These are phyloP conservation scores for Microplitis deprimator DNA, from an alignment of 2,888 invertebrate species.

Conservation along the genomic window DNA sequence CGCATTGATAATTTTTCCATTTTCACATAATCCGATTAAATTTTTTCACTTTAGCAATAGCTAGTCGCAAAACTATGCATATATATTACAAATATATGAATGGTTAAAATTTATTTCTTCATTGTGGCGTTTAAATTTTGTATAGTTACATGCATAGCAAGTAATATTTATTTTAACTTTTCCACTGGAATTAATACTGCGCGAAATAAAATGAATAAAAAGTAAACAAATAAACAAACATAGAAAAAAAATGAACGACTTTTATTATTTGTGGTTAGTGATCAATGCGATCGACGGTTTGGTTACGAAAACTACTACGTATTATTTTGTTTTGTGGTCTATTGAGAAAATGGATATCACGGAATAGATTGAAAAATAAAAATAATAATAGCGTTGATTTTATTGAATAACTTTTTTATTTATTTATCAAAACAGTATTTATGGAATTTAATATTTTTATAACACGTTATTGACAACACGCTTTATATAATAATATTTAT, in stretches of 20 bases:
- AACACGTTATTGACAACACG: too few relatives aligned
- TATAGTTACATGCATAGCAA: neutral
- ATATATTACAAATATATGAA: too few relatives aligned
- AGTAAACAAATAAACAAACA: neutral
- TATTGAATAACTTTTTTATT: neutral
- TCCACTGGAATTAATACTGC: neutral
- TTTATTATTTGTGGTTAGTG: neutral
- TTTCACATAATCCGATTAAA: constrained; percentile 54
- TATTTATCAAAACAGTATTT: neutral
- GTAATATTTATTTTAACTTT: constrained; percentile 18
- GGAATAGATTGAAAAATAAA: neutral
- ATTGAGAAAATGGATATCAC: neutral
- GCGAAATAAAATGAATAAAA: neutral
- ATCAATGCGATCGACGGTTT: neutral
- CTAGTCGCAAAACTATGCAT: too few relatives aligned
- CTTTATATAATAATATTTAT: too few relatives aligned
- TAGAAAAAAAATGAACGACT: neutral
- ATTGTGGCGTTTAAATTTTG: constrained; percentile 2
- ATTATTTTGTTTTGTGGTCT: neutral
- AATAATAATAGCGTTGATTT: neutral
- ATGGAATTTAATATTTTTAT: neutral
- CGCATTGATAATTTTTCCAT: constrained; percentile 55
- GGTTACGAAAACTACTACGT: neutral
- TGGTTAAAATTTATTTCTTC: neutral
- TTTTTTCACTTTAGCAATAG: constrained; percentile 44